Evolutionary conservation across 2,113 vertebrate species (phyloP), one percentile per base, ranked within the genome.

Genomic region (Oryzias melastigma): DNA sequence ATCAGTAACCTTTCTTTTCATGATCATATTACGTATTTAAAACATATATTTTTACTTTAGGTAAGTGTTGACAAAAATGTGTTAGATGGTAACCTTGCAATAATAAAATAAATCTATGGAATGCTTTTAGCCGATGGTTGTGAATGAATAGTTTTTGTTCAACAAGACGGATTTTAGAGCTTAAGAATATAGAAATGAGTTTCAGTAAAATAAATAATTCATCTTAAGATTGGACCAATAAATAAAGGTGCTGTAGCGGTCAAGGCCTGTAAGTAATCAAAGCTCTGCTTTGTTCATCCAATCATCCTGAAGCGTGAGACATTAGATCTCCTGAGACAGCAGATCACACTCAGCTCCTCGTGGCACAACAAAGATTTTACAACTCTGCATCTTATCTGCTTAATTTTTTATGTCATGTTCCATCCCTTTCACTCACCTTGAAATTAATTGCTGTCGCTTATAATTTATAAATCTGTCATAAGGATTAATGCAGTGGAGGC

Each of bases 281-380:
- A 71, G 63, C 71, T 80, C 49, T 73, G 53, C 81, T 82, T 55
- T 77, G 77, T 80, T 35, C 77, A 81, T 47, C 42, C 14, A 46
- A 43, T 73, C 62, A 58, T 49, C 65, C 52, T 52, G 41, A 58
- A 66, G 61, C 60, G 77, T 75, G 59, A 65, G 65, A 47, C 65
- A 14, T 46, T 54, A 65, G 48, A 55, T 47, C 78, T 73, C 65
- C 35, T 58, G 83, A 49, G 69, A 69, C 49, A 20, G 56, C 60
- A 69, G 53, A 64, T 75, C 61, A 44, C 62, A 66, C 67, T 49
- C 60, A 59, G 45, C 44, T 69, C 62, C 62, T 66, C 51, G 20
- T 62, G n/a, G 66, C 53, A 24, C 7, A 0, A 77, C 71, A 71
- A 71, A 69, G 52, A 78, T 77, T 52, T 67, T 74, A 70, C 43